Evolutionary conservation across 1,140 invertebrate species (phyloP).

Genomic region (Pygmarrhopalites habei): DNA sequence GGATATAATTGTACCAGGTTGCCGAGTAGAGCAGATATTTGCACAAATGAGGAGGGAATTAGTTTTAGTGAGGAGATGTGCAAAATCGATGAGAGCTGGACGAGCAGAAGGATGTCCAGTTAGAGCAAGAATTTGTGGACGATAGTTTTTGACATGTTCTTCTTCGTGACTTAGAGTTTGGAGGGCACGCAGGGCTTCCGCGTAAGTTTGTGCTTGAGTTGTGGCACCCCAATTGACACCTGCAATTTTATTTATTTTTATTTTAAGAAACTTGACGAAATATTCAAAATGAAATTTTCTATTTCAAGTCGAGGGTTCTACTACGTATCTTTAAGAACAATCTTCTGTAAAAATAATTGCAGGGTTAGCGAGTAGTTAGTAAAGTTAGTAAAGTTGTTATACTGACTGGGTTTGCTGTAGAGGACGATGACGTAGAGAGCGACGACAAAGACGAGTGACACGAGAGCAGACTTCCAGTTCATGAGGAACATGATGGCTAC

Average conservation of each 20-base stretch:
- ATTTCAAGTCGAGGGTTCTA: no score
- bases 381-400: no score
- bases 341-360: no score
- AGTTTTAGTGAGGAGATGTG: slow-evolving; percentile 82
- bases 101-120: slow-evolving; percentile 70
- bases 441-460: slow-evolving; percentile 81
- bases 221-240: slow-evolving; percentile 98
- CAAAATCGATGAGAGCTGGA: slow-evolving; percentile 82
- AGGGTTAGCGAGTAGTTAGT: no score
- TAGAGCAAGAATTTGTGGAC: slow-evolving; percentile 82
- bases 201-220: slow-evolving; percentile 91
- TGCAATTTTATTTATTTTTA: no score
- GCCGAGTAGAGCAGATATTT: slow-evolving; percentile 64
- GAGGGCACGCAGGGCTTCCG: slow-evolving; percentile 74
- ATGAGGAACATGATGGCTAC: slow-evolving; percentile 91
- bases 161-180: slow-evolving; percentile 70
- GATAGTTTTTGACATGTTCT: slow-evolving; percentile 93
- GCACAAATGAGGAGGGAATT: slow-evolving; percentile 84
- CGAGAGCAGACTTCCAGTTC: slow-evolving; percentile 79
- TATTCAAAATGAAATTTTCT: no score
- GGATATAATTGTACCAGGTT: no score
- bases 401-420: slow-evolving; percentile 81
- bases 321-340: no score
- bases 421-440: slow-evolving; percentile 81
- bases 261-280: no score